Conservation (phyloP, 1,140 invertebrate genomes). For the Asobara japonica region DNA sequence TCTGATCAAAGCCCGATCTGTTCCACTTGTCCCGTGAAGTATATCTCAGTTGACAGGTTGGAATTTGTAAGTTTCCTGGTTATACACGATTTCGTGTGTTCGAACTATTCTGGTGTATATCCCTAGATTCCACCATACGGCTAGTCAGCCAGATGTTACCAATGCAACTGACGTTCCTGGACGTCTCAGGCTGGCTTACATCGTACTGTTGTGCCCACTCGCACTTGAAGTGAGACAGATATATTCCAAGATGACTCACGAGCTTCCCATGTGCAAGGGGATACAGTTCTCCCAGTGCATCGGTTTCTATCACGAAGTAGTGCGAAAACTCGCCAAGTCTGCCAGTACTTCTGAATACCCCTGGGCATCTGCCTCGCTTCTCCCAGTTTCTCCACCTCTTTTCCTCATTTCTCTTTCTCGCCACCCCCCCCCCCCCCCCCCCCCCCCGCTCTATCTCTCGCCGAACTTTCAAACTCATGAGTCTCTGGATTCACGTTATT, state of each 20-base stretch:
- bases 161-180: slow-evolving; percentile 43
- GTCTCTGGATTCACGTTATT: slow-evolving; percentile 11
- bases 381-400: slow-evolving; percentile 7
- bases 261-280: not conserved
- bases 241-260: not conserved
- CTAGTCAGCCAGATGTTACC: slow-evolving; percentile 48
- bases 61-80: slow-evolving; percentile 13
- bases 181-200: slow-evolving; percentile 47
- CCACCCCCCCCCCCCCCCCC: not conserved
- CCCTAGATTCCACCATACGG: slow-evolving; percentile 24
- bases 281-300: slow-evolving; percentile 15
- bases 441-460: not conserved
- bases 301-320: slow-evolving; percentile 9
- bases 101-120: slow-evolving; percentile 2
- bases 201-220: not conserved
- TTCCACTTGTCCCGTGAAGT: not conserved
- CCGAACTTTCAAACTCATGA: not conserved
- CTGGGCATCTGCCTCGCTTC: slow-evolving; percentile 10
- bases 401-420: too few species aligned
- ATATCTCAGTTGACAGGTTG: not conserved
- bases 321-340: slow-evolving; percentile 9
- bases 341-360: slow-evolving; percentile 7
- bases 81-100: slow-evolving; percentile 8
- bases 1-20: not conserved
- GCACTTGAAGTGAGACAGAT: not conserved